Evolutionary conservation across 2,888 invertebrate species (phyloP).

Genomic region (Scelioninae gen. 1): DNA sequence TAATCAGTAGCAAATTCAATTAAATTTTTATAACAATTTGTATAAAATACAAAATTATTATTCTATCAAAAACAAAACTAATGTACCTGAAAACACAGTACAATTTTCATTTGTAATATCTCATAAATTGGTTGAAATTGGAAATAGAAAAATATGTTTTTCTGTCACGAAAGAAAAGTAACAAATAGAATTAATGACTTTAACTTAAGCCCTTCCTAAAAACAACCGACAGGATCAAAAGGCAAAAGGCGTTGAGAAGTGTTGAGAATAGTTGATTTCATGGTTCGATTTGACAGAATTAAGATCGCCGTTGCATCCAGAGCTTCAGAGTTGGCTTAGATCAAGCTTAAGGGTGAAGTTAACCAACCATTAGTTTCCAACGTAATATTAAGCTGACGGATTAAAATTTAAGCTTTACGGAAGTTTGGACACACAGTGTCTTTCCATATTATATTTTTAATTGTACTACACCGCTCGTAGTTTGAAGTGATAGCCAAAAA

Average conservation of each 20-base stretch:
- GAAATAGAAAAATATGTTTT: too few species aligned
- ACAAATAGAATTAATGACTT: too few species aligned
- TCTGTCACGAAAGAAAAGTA: too few species aligned
- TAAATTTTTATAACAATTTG: too few species aligned
- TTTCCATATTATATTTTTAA: slow-evolving; percentile 39
- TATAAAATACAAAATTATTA: too few species aligned
- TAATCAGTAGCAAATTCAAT: too few species aligned
- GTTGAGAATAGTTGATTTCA: slow-evolving; percentile 22
- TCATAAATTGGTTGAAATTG: too few species aligned
- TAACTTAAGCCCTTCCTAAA: too few species aligned
- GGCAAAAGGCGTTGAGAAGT: slow-evolving; percentile 2
- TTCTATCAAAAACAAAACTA: too few species aligned
- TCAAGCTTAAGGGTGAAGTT: slow-evolving; percentile 41
- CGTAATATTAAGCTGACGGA: slow-evolving; percentile 50
- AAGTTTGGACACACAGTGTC: slow-evolving; percentile 32
- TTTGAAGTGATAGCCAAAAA: neutral
- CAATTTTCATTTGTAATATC: too few species aligned
- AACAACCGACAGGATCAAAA: too few species aligned
- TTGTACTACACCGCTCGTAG: slow-evolving; percentile 5
- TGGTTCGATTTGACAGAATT: slow-evolving; percentile 41
- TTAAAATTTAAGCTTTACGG: slow-evolving; percentile 39
- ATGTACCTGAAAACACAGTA: too few species aligned
- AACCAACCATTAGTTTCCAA: slow-evolving; percentile 49
- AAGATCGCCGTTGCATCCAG: slow-evolving; percentile 32
- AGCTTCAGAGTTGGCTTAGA: slow-evolving; percentile 35